Percentiles rank a stretch among this genome's conserved stretches.
Evolutionary conservation across 2,113 vertebrate species (phyloP).

Genomic region (Mungos mungo): DNA sequence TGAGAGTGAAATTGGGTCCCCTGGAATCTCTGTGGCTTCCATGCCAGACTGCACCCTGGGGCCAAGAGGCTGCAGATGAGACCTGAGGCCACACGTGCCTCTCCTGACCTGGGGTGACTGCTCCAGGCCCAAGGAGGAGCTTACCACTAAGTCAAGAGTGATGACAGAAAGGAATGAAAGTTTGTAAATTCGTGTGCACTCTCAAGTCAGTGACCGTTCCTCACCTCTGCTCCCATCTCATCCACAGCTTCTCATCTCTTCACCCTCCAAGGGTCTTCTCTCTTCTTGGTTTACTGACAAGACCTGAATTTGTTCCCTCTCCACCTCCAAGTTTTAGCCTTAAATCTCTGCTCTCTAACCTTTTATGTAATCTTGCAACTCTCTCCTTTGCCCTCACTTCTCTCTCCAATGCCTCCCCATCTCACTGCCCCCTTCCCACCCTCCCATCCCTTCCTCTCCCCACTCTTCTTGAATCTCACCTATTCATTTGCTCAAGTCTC

Average conservation of each 20-base stretch:
- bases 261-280: not conserved
- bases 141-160: not conserved
- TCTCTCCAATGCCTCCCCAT: not conserved
- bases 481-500: not conserved
- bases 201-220: not conserved
- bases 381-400: not conserved
- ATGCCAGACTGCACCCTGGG: not conserved
- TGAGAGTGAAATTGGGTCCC: not conserved
- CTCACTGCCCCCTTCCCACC: no score
- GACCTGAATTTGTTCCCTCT: not conserved
- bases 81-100: not conserved
- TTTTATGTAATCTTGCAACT: not conserved
- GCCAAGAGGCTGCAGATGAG: not conserved
- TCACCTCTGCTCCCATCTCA: not conserved
- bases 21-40: not conserved
- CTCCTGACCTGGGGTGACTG: not conserved
- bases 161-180: not conserved
- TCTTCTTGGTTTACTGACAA: not conserved
- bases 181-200: not conserved
- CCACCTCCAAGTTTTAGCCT: not conserved
- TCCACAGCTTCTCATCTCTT: not conserved
- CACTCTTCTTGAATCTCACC: not conserved
- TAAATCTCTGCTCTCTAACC: not conserved
- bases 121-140: not conserved
- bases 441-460: not conserved